phyloP scores from a whole-genome alignment of 92 coral and sea anemone genomes.

The Bergia sp. region DNA sequence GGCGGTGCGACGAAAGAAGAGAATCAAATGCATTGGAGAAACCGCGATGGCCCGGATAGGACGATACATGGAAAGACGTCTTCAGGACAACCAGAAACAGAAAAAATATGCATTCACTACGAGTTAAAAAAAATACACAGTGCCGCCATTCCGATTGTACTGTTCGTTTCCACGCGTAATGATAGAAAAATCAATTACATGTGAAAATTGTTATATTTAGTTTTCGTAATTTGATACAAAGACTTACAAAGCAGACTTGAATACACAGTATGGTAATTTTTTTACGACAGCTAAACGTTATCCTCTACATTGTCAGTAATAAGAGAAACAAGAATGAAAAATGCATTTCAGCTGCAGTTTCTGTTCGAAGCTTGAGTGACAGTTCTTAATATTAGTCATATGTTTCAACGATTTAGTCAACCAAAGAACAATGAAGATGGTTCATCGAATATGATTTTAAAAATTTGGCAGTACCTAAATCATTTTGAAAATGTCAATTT shows the following conservation, averaged over 20 bases:
- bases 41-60: not conserved
- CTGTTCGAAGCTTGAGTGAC: not conserved
- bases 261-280: not conserved
- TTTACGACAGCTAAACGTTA: not conserved
- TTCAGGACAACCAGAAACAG: not conserved
- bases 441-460: too few species aligned
- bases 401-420: too few species aligned
- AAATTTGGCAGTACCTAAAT: too few species aligned
- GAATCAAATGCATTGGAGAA: not conserved
- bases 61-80: not conserved
- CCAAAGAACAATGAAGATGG: too few species aligned
- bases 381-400: too few species aligned
- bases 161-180: not conserved
- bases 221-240: not conserved
- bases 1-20: conserved; percentile 8
- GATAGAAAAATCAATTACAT: not conserved
- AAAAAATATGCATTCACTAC: not conserved
- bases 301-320: not conserved
- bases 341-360: not conserved
- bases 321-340: not conserved
- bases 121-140: not conserved
- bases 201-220: too few species aligned
- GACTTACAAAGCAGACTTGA: not conserved
- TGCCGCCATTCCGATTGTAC: not conserved
- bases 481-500: too few species aligned